Conservation (phyloP, 2,113 vertebrate genomes). For the Anguilla japonica region DNA sequence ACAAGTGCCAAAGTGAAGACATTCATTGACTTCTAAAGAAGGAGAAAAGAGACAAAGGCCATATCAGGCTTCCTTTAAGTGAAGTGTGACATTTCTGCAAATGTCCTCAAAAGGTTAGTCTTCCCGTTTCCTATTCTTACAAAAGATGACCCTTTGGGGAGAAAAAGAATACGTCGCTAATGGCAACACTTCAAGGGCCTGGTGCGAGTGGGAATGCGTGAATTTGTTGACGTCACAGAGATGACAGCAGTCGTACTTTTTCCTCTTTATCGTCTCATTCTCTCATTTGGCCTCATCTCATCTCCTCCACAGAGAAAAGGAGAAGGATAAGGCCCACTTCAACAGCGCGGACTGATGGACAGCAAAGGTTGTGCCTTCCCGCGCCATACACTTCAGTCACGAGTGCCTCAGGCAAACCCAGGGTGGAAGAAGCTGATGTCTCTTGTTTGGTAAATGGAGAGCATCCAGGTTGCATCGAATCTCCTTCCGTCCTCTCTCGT, state of each 20-base stretch:
- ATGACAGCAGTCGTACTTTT: neutral
- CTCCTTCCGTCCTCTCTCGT: neutral
- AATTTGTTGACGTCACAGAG: conserved; percentile 3
- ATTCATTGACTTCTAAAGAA: conserved; percentile 79
- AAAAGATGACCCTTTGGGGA: neutral
- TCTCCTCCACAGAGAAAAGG: neutral
- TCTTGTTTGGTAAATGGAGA: neutral
- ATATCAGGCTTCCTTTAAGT: neutral
- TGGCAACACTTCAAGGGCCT: neutral
- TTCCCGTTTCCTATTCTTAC: neutral
- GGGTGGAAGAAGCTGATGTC: neutral
- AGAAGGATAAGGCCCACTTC: neutral
- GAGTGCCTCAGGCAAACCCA: neutral
- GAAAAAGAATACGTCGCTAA: neutral
- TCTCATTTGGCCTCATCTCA: neutral
- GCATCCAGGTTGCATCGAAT: neutral
- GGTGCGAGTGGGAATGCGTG: neutral
- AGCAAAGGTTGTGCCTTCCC: neutral
- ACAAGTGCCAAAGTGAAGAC: conserved; percentile 77
- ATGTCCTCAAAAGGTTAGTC: neutral
- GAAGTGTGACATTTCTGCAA: conserved; percentile 14
- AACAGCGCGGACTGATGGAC: neutral
- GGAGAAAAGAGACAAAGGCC: conserved; percentile 22
- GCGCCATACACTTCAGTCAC: neutral
- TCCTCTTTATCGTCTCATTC: neutral